Base-by-base conservation (phyloP, 1,140 invertebrate genomes). In the Pseudoatta argentina region DNA sequence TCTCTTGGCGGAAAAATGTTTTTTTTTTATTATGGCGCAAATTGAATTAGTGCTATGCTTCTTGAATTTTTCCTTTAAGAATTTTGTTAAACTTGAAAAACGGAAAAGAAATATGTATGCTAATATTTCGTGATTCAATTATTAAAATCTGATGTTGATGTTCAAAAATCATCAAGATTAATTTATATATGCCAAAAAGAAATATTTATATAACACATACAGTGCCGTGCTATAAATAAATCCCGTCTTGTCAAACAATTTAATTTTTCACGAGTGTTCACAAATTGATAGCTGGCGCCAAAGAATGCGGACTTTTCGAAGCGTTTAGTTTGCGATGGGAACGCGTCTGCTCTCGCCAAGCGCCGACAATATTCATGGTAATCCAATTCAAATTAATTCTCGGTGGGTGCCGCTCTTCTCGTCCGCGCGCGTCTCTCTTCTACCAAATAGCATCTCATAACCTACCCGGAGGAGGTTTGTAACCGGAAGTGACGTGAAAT, bases 401-500 rank as follows among this genome's bases (percentile, higher is more conserved):
- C 82, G 12, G 53, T 30, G 39, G 55, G 69, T 51, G 57, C 48
- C 71, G 59, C 87, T 88, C 88, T 85, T 85, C 85, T 89, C 86
- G 44, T 48, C 51, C 83, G 48, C 87, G 57, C 75, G 86, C 86
- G 63, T 76, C 86, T 82, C 85, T 77, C 77, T 71, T 78, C 55
- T 81, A 55, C 53, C 82, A 72, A 91, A 88, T 87, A 78, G 88
- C 89, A 86, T 91, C 90, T 91, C 86, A 87, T 92, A 93, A 93
- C 90, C 92, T 48, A 27, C 69, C 78, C 87, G 89, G 89, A 91
- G 91, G 85, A 88, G 85, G 86, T 67, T 87, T 86, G 90, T 87
- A 92, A 93, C 92, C 93, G 89, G 91, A 93, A 93, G 91, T 91
- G 92, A 90, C 88, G 86, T 90, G 82, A 91, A 91, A 91, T 91